Percentiles rank a stretch among this genome's conserved stretches.
These are phyloP conservation scores for Catharus ustulatus DNA, from an alignment of 2,797 vertebrate species.

Conservation along the genomic window DNA sequence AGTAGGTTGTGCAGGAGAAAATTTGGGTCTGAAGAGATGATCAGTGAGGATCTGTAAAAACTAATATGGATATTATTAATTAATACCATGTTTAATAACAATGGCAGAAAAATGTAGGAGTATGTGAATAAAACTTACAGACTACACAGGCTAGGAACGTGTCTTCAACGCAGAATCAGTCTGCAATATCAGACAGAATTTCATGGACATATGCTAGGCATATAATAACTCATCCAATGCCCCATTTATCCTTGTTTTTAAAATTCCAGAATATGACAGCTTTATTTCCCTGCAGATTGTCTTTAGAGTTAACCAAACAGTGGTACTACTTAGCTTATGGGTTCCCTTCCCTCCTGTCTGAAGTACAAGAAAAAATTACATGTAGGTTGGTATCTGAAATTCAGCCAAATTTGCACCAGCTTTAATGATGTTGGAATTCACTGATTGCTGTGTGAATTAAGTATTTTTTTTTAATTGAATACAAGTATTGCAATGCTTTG, in stretches of 20 bases:
- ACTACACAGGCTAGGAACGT: rapidly evolving
- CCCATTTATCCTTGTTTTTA: background rate
- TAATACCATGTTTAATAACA: background rate
- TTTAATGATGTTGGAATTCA: background rate
- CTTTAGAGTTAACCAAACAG: background rate
- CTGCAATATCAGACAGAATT: background rate
- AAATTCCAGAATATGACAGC: background rate
- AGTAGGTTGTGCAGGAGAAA: background rate
- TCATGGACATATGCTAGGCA: background rate
- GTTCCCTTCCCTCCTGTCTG: background rate
- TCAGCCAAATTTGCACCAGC: background rate
- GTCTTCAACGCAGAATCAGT: background rate
- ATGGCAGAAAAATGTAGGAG: background rate
- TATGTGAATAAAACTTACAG: background rate
- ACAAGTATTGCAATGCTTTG: background rate
- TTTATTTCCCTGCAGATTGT: background rate
- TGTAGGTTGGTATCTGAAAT: background rate
- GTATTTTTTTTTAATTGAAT: background rate
- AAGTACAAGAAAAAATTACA: background rate
- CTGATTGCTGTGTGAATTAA: background rate
- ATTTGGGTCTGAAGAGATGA: background rate
- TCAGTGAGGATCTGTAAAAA: background rate
- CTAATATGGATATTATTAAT: background rate
- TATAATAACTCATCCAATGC: background rate
- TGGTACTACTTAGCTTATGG: background rate